Evolutionary conservation across 2,113 vertebrate species (phyloP).

Genomic region (Ceyx melanurus): DNA sequence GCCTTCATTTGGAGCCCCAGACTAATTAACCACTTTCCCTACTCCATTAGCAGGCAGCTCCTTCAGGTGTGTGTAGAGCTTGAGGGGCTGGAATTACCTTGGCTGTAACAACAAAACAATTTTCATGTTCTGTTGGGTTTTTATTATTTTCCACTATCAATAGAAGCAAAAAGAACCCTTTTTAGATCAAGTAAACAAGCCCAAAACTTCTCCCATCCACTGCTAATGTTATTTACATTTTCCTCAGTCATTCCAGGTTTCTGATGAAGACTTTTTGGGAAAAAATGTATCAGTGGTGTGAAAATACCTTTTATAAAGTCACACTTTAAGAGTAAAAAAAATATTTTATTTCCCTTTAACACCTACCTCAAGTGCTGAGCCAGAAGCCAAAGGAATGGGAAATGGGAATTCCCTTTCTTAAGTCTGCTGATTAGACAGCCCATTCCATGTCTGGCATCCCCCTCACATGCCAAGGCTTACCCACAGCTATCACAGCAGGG

Average conservation of each 20-base stretch:
- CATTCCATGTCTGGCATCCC: not conserved
- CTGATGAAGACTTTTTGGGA: not conserved
- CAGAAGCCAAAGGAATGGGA: accelerated
- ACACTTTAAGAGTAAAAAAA: not conserved
- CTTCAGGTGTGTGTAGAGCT: not conserved
- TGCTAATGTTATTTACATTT: not conserved
- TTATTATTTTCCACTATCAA: not conserved
- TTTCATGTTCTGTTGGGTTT: not conserved
- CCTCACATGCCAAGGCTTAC: not conserved
- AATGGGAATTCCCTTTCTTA: not conserved
- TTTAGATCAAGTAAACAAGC: not conserved
- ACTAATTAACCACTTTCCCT: accelerated
- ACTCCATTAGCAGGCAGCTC: not conserved
- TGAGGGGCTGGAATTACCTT: not conserved
- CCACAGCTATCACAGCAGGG: accelerated
- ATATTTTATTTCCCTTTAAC: not conserved
- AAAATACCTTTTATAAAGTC: not conserved
- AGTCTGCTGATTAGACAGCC: not conserved
- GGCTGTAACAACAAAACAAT: not conserved
- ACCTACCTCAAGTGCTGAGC: not conserved
- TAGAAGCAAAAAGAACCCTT: not conserved
- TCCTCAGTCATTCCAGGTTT: not conserved
- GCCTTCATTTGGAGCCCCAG: not conserved
- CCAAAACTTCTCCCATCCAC: not conserved
- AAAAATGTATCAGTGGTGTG: not conserved